These are phyloP conservation scores for Acrobasis suavella DNA, from an alignment of 2,888 invertebrate genomes.

Conservation along the genomic window DNA sequence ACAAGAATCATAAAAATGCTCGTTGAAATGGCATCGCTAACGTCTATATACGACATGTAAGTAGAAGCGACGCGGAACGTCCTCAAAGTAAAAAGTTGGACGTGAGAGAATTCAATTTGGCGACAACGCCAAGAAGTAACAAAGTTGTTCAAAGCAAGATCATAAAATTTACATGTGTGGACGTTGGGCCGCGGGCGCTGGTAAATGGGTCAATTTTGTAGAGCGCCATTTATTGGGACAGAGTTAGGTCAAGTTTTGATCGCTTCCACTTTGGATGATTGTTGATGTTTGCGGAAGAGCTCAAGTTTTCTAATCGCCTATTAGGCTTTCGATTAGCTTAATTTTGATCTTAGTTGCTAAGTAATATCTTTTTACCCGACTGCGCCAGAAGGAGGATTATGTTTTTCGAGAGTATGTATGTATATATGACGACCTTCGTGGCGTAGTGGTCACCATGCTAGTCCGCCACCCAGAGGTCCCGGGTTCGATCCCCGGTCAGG, in stretches of 20 bases:
- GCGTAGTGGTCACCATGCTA: no score
- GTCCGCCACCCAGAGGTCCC: no score
- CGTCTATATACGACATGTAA: background rate
- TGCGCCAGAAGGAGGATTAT: no score
- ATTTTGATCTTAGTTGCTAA: background rate
- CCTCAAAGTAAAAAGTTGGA: constrained; percentile 17
- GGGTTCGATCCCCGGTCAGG: no score
- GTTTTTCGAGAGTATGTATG: no score
- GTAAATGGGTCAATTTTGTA: constrained; percentile 16
- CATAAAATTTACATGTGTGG: constrained; percentile 20
- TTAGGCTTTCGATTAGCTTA: background rate
- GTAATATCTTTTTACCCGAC: background rate
- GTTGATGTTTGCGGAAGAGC: background rate
- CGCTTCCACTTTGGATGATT: constrained; percentile 4
- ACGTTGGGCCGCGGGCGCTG: background rate
- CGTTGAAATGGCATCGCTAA: no score
- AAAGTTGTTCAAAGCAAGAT: constrained; percentile 18
- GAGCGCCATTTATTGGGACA: constrained; percentile 6
- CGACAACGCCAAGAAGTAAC: constrained; percentile 14
- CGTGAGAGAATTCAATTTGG: constrained; percentile 19
- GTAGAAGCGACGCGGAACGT: background rate
- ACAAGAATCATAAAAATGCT: no score
- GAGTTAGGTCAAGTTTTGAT: background rate
- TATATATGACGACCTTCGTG: no score
- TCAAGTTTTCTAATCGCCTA: background rate